Evolutionary conservation across 2,888 invertebrate species (phyloP), one percentile per base, ranked within the genome.

Genomic region (Ornithoptera alexandrae): DNA sequence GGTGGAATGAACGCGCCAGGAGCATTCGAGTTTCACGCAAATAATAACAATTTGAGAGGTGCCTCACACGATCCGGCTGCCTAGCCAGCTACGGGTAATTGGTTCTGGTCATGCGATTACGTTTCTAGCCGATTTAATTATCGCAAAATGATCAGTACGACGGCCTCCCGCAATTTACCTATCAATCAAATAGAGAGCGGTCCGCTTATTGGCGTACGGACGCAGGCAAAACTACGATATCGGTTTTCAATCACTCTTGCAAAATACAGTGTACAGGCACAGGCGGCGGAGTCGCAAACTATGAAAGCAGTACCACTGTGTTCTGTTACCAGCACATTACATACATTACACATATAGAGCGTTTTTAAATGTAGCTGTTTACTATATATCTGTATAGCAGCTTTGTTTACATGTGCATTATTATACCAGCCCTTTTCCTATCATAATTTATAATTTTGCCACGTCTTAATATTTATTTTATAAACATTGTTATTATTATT

Each of bases 61-160:
- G 84, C 84, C 85, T 88, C 85, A 87, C 88, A 88, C 87, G 90
- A 84, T 85, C 84, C 85, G 84, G 86, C 85, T 87, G 82, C 86
- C 89, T 91, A 89, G 88, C 86, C 86, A 87, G 85, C 78, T 77
- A 78, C 83, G 72, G 81, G 86, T 93, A 93, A 93, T 93, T 92
- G 93, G 86, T 79, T 79, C 84, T 83, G 86, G 91, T 92, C 93
- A 93, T 92, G 93, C 93, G 90, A 93, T 92, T 92, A 91, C 87
- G 86, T 91, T 90, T 82, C 89, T 85, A 85, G 86, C 80, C 88
- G 84, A 92, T 92, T 93, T 93, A 93, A 93, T 93, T 93, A 92
- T 91, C 85, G 85, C 83, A 76, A 91, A 92, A 92, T 91, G 88
- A 93, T 92, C 92, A 84, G 84, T 87, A 80, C 87, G 85, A 87